Evolutionary conservation across 2,797 vertebrate species (phyloP), one percentile per base, ranked within the genome.

Genomic region (Scolopax bukidnonensis): DNA sequence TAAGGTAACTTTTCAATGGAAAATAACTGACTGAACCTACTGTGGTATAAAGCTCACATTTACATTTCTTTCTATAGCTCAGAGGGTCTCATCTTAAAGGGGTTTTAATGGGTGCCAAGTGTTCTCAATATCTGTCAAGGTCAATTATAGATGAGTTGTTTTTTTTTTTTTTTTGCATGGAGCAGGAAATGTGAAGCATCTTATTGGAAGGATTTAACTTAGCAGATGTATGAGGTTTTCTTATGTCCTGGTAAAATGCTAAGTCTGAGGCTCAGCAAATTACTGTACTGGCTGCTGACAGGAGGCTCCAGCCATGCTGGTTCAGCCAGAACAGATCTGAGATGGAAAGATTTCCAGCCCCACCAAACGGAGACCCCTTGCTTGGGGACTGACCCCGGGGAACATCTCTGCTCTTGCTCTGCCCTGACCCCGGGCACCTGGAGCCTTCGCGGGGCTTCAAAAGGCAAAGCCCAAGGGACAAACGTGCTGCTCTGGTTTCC

Each of bases 71-170:
- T 83, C 89, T 87, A 70, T 84, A 93, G 54, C 48, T 94, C 30
- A 57, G 63, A 32, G 47, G n/a, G 63, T 93, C 89, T 96, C 51
- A 63, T 96, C 68, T 96, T 85, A 74, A 87, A 91, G 76, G 63
- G 68, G 65, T 65, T 89, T 93, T 89, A 85, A 67, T 90, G 63
- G 56, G 43, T 88, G 83, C 95, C 93, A 95, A 90, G 93, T 90
- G 79, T 70, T 91, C 90, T 91, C 43, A 17, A 3, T 91, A 89
- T 91, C 92, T 88, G 88, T 94, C 96, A 89, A 84, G 78, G 76
- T 87, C 88, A 85, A 77, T 96, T 96, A 89, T 23, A 91, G 82
- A 89, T 61, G 89, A 77, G 71, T n/a, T n/a, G 18, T 45, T 78
- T 28, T 16, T 61, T 47, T n/a, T 16, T 57, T 20, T 16, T 6